Evolutionary conservation across 2,888 invertebrate species (phyloP).

Genomic region (Caenorhabditis becei): DNA sequence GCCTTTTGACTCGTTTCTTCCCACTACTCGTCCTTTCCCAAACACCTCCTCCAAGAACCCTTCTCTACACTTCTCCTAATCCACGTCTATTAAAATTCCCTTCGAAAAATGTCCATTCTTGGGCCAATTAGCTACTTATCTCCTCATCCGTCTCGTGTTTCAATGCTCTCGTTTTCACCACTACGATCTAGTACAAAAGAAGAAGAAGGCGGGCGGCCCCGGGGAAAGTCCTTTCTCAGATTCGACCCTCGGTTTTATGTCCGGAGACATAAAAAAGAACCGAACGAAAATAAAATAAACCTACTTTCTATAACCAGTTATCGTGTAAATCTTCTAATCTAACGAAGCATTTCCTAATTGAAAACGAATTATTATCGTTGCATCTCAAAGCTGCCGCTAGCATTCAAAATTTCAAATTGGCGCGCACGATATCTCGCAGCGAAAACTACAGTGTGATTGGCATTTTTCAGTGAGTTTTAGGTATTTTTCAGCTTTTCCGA

Average conservation of each 20-base stretch:
- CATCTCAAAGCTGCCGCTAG: too few relatives aligned
- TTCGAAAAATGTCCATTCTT: conserved; percentile 9
- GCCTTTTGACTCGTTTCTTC: conserved; percentile 5
- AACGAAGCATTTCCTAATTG: too few relatives aligned
- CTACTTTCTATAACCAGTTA: neutral
- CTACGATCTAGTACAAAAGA: conserved; percentile 27
- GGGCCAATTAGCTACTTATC: conserved; percentile 25
- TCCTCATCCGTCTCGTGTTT: conserved; percentile 6
- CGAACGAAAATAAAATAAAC: neutral
- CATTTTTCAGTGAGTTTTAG: too few relatives aligned
- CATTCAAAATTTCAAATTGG: too few relatives aligned
- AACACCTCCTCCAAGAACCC: neutral
- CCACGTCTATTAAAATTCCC: neutral
- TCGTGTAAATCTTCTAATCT: too few relatives aligned
- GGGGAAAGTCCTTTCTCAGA: neutral
- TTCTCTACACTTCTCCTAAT: neutral
- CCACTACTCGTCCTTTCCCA: neutral
- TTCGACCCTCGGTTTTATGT: neutral
- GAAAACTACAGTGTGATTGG: too few relatives aligned
- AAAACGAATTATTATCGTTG: too few relatives aligned
- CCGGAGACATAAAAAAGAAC: neutral
- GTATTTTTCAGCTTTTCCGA: too few relatives aligned
- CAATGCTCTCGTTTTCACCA: conserved; percentile 15
- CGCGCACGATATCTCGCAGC: too few relatives aligned
- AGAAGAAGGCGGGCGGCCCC: neutral